Conservation (phyloP, 2,797 vertebrate genomes). For the Potorous gilbertii region DNA sequence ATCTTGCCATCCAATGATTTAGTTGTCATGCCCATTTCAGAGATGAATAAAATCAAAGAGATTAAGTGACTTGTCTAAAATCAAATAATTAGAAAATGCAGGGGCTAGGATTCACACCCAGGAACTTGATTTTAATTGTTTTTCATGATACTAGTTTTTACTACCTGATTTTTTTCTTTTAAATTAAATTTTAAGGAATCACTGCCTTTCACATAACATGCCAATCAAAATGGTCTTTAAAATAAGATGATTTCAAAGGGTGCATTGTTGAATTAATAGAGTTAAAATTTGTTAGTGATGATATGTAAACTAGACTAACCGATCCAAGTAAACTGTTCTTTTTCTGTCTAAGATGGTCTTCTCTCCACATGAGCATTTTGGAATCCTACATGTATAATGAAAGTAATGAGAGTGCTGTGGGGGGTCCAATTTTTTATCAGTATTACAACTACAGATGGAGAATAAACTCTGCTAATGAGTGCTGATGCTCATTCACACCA, state of each 20-base stretch:
- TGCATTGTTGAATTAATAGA: neutral
- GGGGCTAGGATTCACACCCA: neutral
- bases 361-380: neutral
- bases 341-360: neutral
- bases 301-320: neutral
- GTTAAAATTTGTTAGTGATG: conserved; percentile 2
- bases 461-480: conserved; percentile 79
- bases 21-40: neutral
- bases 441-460: conserved; percentile 71
- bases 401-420: neutral
- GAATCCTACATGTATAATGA: neutral
- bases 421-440: neutral
- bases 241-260: neutral
- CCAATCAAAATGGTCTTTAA: neutral
- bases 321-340: neutral
- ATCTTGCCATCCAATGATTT: neutral
- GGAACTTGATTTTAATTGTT: neutral
- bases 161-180: neutral
- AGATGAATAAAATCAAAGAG: neutral
- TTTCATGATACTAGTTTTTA: neutral
- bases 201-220: neutral
- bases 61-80: neutral
- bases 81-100: neutral
- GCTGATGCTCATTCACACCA: conserved; percentile 72
- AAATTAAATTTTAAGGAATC: neutral